phyloP scores from a whole-genome alignment of 2,113 vertebrate species.

The Macquaria australasica region DNA sequence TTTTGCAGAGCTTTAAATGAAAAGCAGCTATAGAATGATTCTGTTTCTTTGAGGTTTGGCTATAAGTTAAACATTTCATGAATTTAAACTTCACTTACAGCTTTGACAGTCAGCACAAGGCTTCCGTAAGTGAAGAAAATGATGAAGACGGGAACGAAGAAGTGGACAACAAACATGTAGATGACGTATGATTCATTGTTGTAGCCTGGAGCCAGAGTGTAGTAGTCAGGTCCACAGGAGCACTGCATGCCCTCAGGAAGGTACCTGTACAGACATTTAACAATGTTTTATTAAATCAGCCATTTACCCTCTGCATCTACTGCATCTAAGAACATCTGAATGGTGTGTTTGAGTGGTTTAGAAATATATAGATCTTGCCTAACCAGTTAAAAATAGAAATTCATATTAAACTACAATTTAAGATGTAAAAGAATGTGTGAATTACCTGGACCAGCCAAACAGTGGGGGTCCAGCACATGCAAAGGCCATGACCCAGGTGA shows the following conservation, averaged over 20 bases:
- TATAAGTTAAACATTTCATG: neutral
- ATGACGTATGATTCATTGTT: slow-evolving; percentile 80
- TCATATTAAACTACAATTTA: too few relatives aligned
- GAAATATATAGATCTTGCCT: too few relatives aligned
- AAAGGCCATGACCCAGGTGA: slow-evolving; percentile 87
- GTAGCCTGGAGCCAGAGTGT: slow-evolving; percentile 83
- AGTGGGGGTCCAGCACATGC: slow-evolving; percentile 85
- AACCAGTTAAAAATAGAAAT: too few relatives aligned
- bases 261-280: slow-evolving; percentile 66
- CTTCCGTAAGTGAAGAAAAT: slow-evolving; percentile 84
- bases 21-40: neutral
- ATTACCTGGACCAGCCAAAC: slow-evolving; percentile 86
- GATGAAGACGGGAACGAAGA: neutral
- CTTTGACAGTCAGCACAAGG: slow-evolving; percentile 85
- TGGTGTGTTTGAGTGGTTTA: neutral
- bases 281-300: too few relatives aligned
- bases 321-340: too few relatives aligned
- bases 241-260: slow-evolving; percentile 86
- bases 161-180: slow-evolving; percentile 17
- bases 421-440: too few relatives aligned
- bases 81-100: slow-evolving; percentile 64
- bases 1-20: neutral
- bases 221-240: slow-evolving; percentile 86
- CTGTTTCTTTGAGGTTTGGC: neutral
- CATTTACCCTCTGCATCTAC: too few relatives aligned